Conservation (phyloP, 2,888 invertebrate species). For the Cyaniris semiargus region DNA sequence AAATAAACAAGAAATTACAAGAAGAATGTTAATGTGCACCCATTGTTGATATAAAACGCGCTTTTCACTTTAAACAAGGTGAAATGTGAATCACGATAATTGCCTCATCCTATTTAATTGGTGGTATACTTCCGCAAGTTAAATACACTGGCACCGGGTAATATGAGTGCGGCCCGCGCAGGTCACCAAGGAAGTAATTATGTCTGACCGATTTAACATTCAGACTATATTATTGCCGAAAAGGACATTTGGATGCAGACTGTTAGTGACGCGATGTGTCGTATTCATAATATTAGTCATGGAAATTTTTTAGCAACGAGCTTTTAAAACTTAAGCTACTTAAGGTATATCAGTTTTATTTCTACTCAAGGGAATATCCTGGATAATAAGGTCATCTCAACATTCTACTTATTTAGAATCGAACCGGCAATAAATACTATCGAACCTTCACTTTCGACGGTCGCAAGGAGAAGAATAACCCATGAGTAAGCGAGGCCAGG, state of each 20-base stretch:
- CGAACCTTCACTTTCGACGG: constrained; percentile 29
- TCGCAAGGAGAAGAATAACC: constrained; percentile 55
- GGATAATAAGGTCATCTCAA: not conserved
- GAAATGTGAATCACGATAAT: constrained; percentile 59
- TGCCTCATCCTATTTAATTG: constrained; percentile 60
- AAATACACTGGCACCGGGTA: constrained; percentile 40
- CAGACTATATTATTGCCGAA: constrained; percentile 37
- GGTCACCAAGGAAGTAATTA: constrained; percentile 45
- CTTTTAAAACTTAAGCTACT: not conserved
- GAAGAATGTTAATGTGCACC: constrained; percentile 20
- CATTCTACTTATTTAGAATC: not conserved
- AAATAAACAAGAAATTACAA: constrained; percentile 28
- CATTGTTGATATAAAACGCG: constrained; percentile 29
- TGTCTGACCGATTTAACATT: constrained; percentile 44
- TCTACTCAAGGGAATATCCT: not conserved
- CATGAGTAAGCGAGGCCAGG: constrained; percentile 69
- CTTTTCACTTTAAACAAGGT: constrained; percentile 50
- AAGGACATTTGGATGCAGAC: constrained; percentile 36
- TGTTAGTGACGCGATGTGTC: constrained; percentile 30
- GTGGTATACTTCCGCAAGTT: constrained; percentile 57
- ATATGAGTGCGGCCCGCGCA: not conserved
- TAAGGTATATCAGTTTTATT: not conserved
- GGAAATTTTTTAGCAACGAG: not conserved
- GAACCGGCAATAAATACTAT: constrained; percentile 20
- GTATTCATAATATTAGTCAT: constrained; percentile 14